Conservation (phyloP, 2,113 vertebrate genomes). For the Coturnix japonica region DNA sequence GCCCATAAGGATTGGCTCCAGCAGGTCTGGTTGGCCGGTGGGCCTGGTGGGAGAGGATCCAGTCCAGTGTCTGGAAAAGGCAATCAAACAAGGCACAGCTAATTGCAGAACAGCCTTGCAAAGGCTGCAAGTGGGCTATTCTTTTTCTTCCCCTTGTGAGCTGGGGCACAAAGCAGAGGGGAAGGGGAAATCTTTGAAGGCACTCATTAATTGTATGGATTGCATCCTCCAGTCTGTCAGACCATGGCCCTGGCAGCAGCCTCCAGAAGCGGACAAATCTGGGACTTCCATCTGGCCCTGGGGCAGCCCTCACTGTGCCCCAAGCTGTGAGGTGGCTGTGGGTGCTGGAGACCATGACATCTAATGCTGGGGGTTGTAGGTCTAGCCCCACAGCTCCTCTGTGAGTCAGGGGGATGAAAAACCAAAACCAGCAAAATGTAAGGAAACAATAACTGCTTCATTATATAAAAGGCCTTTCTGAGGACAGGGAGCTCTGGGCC, state of each 20-base stretch:
- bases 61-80: accelerated
- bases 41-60: too few relatives aligned
- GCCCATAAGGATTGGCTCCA: not conserved
- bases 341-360: too few relatives aligned
- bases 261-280: accelerated
- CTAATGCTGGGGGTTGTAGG: not conserved
- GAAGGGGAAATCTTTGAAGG: accelerated
- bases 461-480: not conserved
- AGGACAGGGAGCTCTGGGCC: not conserved
- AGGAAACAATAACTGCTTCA: not conserved
- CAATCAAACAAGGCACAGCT: not conserved
- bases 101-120: accelerated
- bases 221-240: accelerated
- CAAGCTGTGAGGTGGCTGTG: not conserved
- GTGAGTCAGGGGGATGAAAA: accelerated
- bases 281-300: accelerated
- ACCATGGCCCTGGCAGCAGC: accelerated
- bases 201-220: accelerated
- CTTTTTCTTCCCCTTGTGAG: not conserved
- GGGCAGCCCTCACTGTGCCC: too few relatives aligned
- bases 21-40: not conserved
- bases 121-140: too few relatives aligned
- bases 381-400: not conserved
- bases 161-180: not conserved
- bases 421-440: not conserved